Percentiles rank a stretch among this genome's conserved stretches.
Conservation (phyloP, 2,888 invertebrate species). For the Ophion ventricosus region DNA sequence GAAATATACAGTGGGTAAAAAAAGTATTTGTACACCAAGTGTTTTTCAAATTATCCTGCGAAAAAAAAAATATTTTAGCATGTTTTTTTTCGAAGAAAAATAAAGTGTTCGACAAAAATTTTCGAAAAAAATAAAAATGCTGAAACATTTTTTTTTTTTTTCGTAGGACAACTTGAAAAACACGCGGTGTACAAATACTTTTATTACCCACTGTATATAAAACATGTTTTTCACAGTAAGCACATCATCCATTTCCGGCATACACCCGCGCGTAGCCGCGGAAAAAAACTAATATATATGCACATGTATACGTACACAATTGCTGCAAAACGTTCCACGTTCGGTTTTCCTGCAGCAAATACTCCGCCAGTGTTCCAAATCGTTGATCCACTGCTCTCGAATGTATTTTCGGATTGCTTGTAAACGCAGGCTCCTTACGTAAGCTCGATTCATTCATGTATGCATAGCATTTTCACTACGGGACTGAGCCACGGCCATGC, state of each 20-base stretch:
- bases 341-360: conserved; percentile 20
- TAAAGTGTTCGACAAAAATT: no score
- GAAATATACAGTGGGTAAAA: no score
- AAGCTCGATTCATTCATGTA: conserved; percentile 47
- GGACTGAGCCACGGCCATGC: not conserved
- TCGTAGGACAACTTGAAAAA: no score
- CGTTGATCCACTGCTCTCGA: conserved; percentile 50
- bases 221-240: not conserved
- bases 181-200: no score
- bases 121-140: no score
- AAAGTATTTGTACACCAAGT: no score
- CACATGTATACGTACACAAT: not conserved
- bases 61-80: no score
- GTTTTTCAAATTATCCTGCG: no score
- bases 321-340: not conserved
- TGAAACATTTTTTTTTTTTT: no score
- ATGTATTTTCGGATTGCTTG: conserved; percentile 62
- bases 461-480: conserved; percentile 5
- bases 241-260: not conserved
- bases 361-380: conserved; percentile 35
- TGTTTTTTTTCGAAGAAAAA: no score
- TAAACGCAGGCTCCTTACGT: conserved; percentile 52
- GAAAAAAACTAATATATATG: not conserved
- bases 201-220: no score
- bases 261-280: not conserved